Base-by-base conservation (phyloP, 2,888 invertebrate genomes). In the Phlogophora meticulosa region DNA sequence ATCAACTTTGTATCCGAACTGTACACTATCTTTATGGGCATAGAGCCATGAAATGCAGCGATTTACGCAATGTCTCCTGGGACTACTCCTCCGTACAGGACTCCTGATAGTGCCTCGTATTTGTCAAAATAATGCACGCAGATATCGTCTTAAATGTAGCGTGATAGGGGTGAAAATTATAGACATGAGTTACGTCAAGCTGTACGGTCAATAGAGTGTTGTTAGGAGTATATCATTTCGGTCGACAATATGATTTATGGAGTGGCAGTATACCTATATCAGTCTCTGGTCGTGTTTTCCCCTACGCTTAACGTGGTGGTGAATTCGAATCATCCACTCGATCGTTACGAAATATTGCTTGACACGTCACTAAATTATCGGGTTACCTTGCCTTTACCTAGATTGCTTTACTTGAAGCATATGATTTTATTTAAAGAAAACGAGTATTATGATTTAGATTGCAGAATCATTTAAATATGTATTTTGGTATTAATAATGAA, bases 1-100 rank as follows among this genome's bases (percentile, higher is more conserved):
- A 88, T 89, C 88, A 88, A 87, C 86, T 85, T 84, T 85, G 82
- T 86, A 83, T 85, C 84, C 83, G 80, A 82, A 78, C 78, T 78
- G 77, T 76, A 82, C 74, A 83, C 83, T 86, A 89, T 89, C 87
- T 87, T 87, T 87, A 87, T 85, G 85, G 76, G 61, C 79, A 81
- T 80, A 77, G 83, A 84, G 81, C 79, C 78, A 82, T 85, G 81
- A 83, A 82, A 77, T 80, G 74, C 72, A 82, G 80, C 83, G 82
- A 86, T 87, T 86, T 87, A 85, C 84, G 80, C 79, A 49, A 76
- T 76, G 80, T 76, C 88, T 82, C 86, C 46, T 43, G 87, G 84
- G 89, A 76, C 64, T 76, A 72, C 78, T 88, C 81, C 78, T 82
- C 80, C 80, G 76, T 82, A 76, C 55, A 76, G 64, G 32, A 45